Base-by-base conservation (phyloP, 2,797 vertebrate genomes). In the Mionectes olivaceus region DNA sequence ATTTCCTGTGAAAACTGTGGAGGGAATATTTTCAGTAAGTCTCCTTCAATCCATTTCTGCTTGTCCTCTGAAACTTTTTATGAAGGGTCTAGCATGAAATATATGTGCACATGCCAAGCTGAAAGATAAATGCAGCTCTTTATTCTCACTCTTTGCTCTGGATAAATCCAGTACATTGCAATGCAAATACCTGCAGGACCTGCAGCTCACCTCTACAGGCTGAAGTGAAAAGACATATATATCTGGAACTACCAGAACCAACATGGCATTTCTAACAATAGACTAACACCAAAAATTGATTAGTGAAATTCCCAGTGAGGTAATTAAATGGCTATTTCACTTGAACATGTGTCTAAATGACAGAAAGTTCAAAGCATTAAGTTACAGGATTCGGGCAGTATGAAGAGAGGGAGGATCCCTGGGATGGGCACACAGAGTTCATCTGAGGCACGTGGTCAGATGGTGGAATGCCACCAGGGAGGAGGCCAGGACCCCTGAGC, bases 1-100 rank as follows among this genome's bases (percentile, higher is more conserved):
- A 95, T 83, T 97, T 96, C 90, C 78, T 59, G 78, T 91, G 71
- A 96, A 97, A 96, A 91, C 49, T 83, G 74, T 9, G 14, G 33
- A 77, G 49, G 71, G 88, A 90, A 53, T 16, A 50, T 94, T 88
- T 96, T 94, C 68, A 68, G 68, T 91, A 50, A 65, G 15, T 82
- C 82, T 91, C 63, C 69, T 91, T 81, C 82, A 78, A 63, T 50
- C 24, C 17, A 0, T 76, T 84, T 30, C 59, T 91, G 19, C 50
- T 90, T 89, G 47, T 59, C 60, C 67, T 89, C 82, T 83, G 83
- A 87, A 97, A 65, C 41, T 71, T 88, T 81, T 95, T 75, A 52
- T 46, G n/a, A 24, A 81, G 44, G 13, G 5, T 70, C 37, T 86
- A 57, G 30, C 33, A 53, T 86, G 69, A 91, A 89, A 76, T 63